Conservation (phyloP, 2,797 vertebrate genomes). For the Poeciliopsis presidionis region DNA sequence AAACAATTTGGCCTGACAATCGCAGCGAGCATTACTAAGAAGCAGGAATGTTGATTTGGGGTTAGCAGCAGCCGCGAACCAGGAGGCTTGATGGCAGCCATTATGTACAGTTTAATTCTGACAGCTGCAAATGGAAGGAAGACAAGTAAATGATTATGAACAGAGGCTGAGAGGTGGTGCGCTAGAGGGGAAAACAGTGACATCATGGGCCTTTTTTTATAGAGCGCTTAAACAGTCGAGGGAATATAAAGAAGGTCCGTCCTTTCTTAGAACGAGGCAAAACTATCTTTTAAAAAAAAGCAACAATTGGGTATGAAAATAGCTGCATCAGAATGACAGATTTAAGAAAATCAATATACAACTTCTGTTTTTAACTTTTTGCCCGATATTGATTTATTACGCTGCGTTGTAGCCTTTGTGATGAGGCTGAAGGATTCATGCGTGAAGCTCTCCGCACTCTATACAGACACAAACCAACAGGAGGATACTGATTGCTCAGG, state of each 20-base stretch:
- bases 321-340: slow-evolving; percentile 15
- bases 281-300: slow-evolving; percentile 28
- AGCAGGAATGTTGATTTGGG: slow-evolving; percentile 75
- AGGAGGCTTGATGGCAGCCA: slow-evolving; percentile 71
- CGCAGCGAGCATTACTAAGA: slow-evolving; percentile 63
- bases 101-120: slow-evolving; percentile 79
- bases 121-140: slow-evolving; percentile 76
- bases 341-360: slow-evolving; percentile 13
- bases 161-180: slow-evolving; percentile 35
- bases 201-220: slow-evolving; percentile 60
- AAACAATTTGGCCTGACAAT: slow-evolving; percentile 77
- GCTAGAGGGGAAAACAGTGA: slow-evolving; percentile 59
- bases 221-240: slow-evolving; percentile 58
- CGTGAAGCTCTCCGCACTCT: slow-evolving; percentile 30
- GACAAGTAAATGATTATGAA: slow-evolving; percentile 76
- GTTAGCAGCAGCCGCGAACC: slow-evolving; percentile 75
- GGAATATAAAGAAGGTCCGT: slow-evolving; percentile 43
- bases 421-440: slow-evolving; percentile 34
- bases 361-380: slow-evolving; percentile 38
- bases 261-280: slow-evolving; percentile 23
- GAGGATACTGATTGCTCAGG: slow-evolving; percentile 61
- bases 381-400: slow-evolving; percentile 24
- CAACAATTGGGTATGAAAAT: slow-evolving; percentile 25
- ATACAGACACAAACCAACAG: slow-evolving; percentile 44
- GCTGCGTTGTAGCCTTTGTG: slow-evolving; percentile 43